Conservation (phyloP, 2,888 invertebrate genomes). For the Agonopterix alstromeriana region DNA sequence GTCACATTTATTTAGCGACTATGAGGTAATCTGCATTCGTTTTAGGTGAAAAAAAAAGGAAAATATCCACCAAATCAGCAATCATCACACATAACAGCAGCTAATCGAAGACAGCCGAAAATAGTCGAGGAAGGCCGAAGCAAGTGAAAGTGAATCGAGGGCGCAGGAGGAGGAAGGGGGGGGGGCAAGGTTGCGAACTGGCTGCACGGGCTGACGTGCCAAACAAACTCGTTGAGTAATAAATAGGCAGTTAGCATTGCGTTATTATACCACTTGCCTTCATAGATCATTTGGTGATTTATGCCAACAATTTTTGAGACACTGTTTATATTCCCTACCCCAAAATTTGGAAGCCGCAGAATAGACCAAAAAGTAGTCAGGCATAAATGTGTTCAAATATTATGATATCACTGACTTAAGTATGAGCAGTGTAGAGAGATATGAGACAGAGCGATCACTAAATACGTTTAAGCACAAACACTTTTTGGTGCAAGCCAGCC, state of each 20-base stretch:
- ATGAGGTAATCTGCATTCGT: not conserved
- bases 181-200: slow-evolving; percentile 66
- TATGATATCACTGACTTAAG: no score
- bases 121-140: slow-evolving; percentile 29
- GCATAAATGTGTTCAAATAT: no score
- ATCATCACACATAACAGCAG: slow-evolving; percentile 4
- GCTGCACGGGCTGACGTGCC: slow-evolving; percentile 56
- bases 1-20: not conserved
- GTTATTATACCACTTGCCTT: slow-evolving; percentile 34
- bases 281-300: slow-evolving; percentile 49
- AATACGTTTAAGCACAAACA: no score
- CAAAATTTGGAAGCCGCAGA: no score
- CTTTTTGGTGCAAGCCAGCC: no score
- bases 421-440: no score
- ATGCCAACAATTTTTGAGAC: slow-evolving; percentile 27
- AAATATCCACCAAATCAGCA: not conserved
- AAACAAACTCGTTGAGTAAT: slow-evolving; percentile 66
- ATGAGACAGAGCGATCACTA: no score
- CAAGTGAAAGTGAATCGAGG: slow-evolving; percentile 61
- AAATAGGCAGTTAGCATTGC: slow-evolving; percentile 56
- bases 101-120: slow-evolving; percentile 38
- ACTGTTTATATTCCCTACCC: no score
- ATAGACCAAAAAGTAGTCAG: no score
- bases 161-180: slow-evolving; percentile 21
- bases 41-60: no score